Evolutionary conservation across 2,113 vertebrate species (phyloP), one percentile per base, ranked within the genome.

Genomic region (Panurus biarmicus): DNA sequence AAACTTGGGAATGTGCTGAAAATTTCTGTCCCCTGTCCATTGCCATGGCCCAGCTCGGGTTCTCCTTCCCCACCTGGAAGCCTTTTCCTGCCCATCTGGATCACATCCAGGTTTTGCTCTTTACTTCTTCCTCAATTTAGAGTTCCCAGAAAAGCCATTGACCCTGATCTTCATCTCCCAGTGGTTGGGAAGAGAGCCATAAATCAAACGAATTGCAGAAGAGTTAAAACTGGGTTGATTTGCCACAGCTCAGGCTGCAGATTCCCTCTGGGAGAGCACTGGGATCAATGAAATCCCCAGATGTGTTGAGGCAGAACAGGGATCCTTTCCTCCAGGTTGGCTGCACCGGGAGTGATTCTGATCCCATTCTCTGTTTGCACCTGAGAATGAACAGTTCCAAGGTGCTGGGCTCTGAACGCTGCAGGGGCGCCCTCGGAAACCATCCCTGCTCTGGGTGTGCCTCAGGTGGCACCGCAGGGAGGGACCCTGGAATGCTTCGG

Each of bases 391-490:
- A 16, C 24, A 44, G 24, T 19, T 51, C 85, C 22, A 5, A 14
- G 38, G 17, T 35, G 35, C 50, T 6, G 2, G 45, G 14, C 11
- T 40, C 36, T 24, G 33, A 53, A 42, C 10, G 14, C 56, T 40
- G 38, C 47, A 71, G 33, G 2, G 1, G 0, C 1, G 24, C 33
- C 20, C 12, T 42, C 16, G 25, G 6, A 10, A 50, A 36, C 24
- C 5, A 2, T 5, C 5, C n/a, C 71, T 26, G 64, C 33, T 22
- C 12, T 23, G 36, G 7, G 2, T 20, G 54, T 20, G 87, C 38
- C 57, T 56, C 35, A 2, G 19, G 38, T 3, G 42, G 12, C 25
- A 5, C 26, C 0, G 1, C 1, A 4, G 45, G 28, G 33, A 53
- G 47, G 19, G 24, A 24, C 24, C 47, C 7, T 54, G 54, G 72